Evolutionary conservation across 2,113 vertebrate genomes (phyloP), one percentile per base, ranked within the genome.

Genomic region (Aptenodytes patagonicus): DNA sequence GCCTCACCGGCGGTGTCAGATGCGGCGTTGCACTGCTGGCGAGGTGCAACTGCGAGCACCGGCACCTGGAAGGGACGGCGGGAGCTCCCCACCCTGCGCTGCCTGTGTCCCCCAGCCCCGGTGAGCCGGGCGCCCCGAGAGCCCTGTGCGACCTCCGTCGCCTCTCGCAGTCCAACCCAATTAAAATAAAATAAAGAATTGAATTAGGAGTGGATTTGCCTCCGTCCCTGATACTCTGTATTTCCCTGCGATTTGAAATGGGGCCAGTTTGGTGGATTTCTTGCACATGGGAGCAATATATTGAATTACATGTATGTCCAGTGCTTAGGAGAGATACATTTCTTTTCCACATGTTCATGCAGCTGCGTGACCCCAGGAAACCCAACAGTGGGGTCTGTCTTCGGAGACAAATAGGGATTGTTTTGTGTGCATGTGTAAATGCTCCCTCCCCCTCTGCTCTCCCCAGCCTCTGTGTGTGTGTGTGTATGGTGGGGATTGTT

Each of bases 291-390:
- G 97, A 98, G 89, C 95, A 96, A 97, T 96, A 96, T 95, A 97
- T 97, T 96, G 96, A 97, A 96, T 97, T 97, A 92, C 96, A 89
- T 38, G 11, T 83, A 92, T 96, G 95, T 96, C 97, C 92, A 94
- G 87, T 29, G 93, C 90, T 73, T 70, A 79, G 70, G 65, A 95
- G 89, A 95, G 96, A 97, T 49, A 69, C 93, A 96, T 97, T 97
- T 96, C 97, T 97, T 97, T 98, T 96, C 96, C 97, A 97, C 97
- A 95, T 97, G 96, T 97, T 96, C 95, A 19, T 85, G 95, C 97
- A 98, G 96, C 97, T 97, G 97, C 7, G 64, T 95, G 96, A 98
- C 97, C 96, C 97, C 97, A 97, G 95, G 97, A 97, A 98, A 97
- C 96, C 95, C 93, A 95, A 11, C 38, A 26, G 95, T 96, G 93